These are phyloP conservation scores for Leptoclinus maculatus DNA, from an alignment of 2,797 vertebrate genomes.

Conservation along the genomic window DNA sequence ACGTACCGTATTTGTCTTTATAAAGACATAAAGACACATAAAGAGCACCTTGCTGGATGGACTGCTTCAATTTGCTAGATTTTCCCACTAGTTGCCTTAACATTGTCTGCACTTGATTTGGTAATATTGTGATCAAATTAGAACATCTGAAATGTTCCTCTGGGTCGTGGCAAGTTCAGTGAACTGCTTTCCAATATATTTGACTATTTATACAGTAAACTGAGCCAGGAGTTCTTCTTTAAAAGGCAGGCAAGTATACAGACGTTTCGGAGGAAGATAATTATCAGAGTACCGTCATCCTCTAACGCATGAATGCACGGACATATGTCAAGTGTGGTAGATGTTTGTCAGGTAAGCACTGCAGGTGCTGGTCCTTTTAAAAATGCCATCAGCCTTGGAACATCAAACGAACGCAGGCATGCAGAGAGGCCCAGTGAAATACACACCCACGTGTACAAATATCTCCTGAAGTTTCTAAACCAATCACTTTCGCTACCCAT, in stretches of 20 bases:
- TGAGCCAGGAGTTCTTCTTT: conserved; percentile 13
- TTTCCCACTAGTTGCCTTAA: conserved; percentile 29
- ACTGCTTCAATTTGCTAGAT: conserved; percentile 9
- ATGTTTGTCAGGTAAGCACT: conserved; percentile 16
- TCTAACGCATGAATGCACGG: conserved; percentile 14
- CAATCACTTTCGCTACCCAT: conserved; percentile 31
- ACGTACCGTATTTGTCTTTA: no score
- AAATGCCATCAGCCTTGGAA: conserved; percentile 23
- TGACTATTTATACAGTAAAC: conserved; percentile 3
- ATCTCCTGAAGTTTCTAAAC: conserved; percentile 50
- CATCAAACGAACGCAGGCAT: conserved; percentile 16
- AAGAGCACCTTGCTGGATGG: conserved; percentile 12
- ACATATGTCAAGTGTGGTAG: conserved; percentile 8
- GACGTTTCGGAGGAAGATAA: conserved; percentile 5
- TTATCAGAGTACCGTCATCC: background rate
- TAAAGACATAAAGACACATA: background rate
- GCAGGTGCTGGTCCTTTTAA: conserved; percentile 34
- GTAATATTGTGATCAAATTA: conserved; percentile 34
- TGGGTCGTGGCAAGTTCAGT: conserved; percentile 28
- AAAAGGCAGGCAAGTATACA: background rate
- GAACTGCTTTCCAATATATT: conserved; percentile 6
- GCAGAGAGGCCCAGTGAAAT: background rate
- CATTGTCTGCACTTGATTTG: conserved; percentile 26
- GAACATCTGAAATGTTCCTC: conserved; percentile 30
- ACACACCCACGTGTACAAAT: conserved; percentile 8